Evolutionary conservation across 2,113 vertebrate genomes (phyloP).

Genomic region (Engraulis encrasicolus): DNA sequence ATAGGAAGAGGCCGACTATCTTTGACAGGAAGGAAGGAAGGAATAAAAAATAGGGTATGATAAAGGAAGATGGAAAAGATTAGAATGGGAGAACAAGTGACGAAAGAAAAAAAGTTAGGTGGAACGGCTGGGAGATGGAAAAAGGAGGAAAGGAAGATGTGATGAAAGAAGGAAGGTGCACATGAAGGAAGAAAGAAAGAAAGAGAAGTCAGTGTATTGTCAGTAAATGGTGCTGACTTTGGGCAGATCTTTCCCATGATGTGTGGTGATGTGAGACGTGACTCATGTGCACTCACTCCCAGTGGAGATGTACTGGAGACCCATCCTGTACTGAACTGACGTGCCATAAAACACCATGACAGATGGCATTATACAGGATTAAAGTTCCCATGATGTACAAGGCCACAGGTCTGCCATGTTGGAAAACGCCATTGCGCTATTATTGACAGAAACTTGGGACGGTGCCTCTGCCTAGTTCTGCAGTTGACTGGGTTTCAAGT

Average conservation of each 20-base stretch:
- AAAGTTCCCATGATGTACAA: neutral
- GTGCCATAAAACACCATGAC: neutral
- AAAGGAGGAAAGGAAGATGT: no score
- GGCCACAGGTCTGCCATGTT: neutral
- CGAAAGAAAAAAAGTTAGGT: neutral
- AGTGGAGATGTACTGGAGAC: neutral
- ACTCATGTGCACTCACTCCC: neutral
- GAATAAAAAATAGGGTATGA: no score
- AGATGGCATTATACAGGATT: slow-evolving; percentile 6
- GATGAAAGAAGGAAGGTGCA: no score
- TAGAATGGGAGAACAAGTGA: neutral
- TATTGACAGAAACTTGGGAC: neutral
- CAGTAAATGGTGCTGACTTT: neutral
- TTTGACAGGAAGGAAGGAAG: neutral
- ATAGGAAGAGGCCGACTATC: neutral
- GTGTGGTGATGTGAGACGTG: neutral
- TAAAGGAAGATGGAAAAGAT: no score
- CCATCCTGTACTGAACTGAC: neutral
- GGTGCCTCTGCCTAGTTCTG: no score
- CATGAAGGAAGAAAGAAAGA: no score
- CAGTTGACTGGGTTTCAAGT: neutral
- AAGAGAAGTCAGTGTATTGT: no score
- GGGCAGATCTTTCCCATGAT: neutral
- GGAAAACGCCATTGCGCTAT: neutral
- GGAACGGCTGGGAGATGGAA: no score